phyloP scores from a whole-genome alignment of 2,797 vertebrate species.

The Sebastiscus albofasciatus region DNA sequence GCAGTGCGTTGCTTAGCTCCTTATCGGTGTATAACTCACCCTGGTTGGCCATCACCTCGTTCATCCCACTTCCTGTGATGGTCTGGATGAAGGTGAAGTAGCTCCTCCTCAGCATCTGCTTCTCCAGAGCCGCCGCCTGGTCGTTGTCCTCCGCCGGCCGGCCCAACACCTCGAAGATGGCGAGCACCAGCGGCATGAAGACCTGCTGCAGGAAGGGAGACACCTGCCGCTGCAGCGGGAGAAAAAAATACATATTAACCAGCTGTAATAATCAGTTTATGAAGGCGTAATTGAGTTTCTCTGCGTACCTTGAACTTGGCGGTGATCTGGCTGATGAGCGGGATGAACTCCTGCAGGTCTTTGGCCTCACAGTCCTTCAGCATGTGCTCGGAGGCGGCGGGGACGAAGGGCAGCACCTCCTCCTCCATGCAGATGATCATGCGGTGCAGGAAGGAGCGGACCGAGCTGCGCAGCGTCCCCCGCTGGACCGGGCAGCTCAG shows the following conservation, averaged over 20 bases:
- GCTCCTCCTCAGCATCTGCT: conserved; percentile 95
- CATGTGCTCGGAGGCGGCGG: conserved; percentile 96
- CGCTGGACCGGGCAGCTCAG: conserved; percentile 95
- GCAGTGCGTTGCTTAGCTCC: no score
- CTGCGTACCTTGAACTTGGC: conserved; percentile 95
- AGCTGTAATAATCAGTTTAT: background rate
- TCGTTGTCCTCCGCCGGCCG: conserved; percentile 97
- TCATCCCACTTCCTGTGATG: conserved; percentile 94
- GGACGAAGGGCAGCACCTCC: conserved; percentile 96
- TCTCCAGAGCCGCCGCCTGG: conserved; percentile 95
- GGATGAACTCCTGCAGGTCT: conserved; percentile 99
- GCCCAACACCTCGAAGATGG: conserved; percentile 94
- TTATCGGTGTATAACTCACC: conserved; percentile 73
- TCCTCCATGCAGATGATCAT: conserved; percentile 99
- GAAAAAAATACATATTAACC: background rate
- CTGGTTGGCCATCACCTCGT: conserved; percentile 96
- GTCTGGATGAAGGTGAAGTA: conserved; percentile 97
- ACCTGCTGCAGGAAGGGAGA: conserved; percentile 97
- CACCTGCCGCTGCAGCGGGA: conserved; percentile 87
- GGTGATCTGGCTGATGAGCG: conserved; percentile 98
- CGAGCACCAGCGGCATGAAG: conserved; percentile 95
- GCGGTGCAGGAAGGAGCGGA: conserved; percentile 96
- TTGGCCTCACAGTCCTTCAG: conserved; percentile 98
- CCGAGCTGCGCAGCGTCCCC: conserved; percentile 89
- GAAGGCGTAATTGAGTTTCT: background rate